Percentiles rank a stretch among this genome's conserved stretches.
These are phyloP conservation scores for Sylvicapra grimmia DNA, from an alignment of 2,113 vertebrate species.

Conservation along the genomic window DNA sequence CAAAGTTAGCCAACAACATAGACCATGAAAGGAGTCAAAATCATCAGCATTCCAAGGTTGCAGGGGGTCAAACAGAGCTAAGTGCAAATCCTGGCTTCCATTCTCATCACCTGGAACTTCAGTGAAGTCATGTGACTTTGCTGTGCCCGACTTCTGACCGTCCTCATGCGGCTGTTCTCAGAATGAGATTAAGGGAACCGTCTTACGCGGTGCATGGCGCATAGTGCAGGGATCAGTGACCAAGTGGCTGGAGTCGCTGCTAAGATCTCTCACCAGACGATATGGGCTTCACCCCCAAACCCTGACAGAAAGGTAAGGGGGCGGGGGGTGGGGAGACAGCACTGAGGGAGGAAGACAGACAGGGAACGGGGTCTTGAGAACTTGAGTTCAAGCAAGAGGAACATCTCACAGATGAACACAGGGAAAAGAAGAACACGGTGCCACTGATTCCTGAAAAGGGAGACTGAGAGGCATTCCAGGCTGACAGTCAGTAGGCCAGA, in stretches of 20 bases:
- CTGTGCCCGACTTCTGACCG: not conserved
- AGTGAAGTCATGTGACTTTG: not conserved
- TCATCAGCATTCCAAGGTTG: not conserved
- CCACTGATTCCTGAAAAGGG: not conserved
- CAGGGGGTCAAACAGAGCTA: not conserved
- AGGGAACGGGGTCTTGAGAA: not conserved
- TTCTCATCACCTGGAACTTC: not conserved
- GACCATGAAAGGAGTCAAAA: not conserved
- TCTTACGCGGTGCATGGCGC: fast-evolving
- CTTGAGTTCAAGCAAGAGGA: not conserved
- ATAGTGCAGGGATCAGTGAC: not conserved
- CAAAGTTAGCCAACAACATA: not conserved
- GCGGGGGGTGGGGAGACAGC: not conserved
- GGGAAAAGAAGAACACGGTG: not conserved
- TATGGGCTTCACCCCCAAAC: not conserved
- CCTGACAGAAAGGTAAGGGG: not conserved
- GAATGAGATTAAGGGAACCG: not conserved
- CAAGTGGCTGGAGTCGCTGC: not conserved
- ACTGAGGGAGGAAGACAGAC: not conserved
- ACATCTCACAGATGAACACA: not conserved
- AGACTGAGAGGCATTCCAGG: not conserved
- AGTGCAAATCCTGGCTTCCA: no score
- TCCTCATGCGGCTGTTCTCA: not conserved
- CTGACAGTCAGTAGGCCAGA: not conserved
- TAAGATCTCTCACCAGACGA: not conserved